Evolutionary conservation across 2,113 vertebrate genomes (phyloP).

Genomic region (Macquaria australasica): DNA sequence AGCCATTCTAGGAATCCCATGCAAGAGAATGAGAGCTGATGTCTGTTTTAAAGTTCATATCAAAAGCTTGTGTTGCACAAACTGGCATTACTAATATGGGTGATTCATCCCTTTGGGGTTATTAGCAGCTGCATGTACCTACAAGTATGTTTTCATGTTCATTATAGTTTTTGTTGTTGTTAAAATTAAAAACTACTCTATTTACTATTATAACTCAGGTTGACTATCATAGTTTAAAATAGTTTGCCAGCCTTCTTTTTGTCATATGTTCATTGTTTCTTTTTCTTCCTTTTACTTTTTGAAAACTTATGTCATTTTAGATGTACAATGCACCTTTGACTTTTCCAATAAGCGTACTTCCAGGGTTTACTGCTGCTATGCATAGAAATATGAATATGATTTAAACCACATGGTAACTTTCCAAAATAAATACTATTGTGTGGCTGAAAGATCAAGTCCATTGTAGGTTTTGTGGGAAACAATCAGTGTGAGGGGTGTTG

Average conservation of each 20-base stretch:
- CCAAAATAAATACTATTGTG: conserved; percentile 18
- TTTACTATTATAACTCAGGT: too few relatives aligned
- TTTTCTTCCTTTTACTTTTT: neutral
- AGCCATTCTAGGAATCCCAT: conserved; percentile 66
- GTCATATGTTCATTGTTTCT: neutral
- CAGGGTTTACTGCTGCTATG: neutral
- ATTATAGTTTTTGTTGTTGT: neutral
- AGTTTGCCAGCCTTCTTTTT: neutral
- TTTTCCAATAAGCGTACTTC: neutral
- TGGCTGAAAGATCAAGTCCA: conserved; percentile 16
- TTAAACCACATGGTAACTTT: neutral
- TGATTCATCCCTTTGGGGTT: conserved; percentile 20
- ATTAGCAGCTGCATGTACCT: neutral
- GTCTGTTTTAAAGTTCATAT: conserved; percentile 51
- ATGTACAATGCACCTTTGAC: neutral
- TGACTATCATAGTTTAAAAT: neutral
- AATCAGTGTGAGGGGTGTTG: conserved; percentile 57
- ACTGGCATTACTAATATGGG: conserved; percentile 21
- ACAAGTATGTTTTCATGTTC: neutral
- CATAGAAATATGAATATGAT: conserved; percentile 16
- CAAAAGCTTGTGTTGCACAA: conserved; percentile 44
- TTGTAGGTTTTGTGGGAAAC: conserved; percentile 41
- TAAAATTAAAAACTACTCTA: neutral
- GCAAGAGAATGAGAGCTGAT: conserved; percentile 58
- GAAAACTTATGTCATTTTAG: neutral